These are phyloP conservation scores for Tursiops truncatus DNA, from an alignment of 2,113 vertebrate species.

Conservation along the genomic window DNA sequence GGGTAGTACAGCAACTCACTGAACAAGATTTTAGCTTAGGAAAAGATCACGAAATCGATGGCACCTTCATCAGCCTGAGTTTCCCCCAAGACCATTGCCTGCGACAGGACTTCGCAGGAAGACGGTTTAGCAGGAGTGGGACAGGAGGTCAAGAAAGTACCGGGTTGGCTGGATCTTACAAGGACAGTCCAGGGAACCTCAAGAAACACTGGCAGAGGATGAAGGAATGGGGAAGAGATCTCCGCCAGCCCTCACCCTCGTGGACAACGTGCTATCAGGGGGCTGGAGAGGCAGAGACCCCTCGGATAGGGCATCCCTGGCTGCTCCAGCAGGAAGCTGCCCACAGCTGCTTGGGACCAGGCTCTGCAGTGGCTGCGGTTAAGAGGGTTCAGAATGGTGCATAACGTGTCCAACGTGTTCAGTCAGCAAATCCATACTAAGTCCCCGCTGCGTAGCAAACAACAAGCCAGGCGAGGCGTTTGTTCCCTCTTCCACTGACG, in stretches of 20 bases:
- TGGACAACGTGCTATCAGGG: not conserved
- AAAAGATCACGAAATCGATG: not conserved
- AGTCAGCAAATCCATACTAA: not conserved
- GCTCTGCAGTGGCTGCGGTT: not conserved
- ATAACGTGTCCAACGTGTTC: accelerated
- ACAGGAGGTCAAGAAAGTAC: not conserved
- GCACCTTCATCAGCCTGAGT: not conserved
- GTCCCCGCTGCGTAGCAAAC: not conserved
- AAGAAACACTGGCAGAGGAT: not conserved
- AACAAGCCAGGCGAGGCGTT: not conserved
- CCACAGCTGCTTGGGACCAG: not conserved
- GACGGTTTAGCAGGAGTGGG: not conserved
- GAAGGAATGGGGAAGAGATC: not conserved
- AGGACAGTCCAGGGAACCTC: not conserved
- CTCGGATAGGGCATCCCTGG: not conserved
- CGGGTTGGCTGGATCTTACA: not conserved
- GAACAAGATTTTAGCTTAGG: not conserved
- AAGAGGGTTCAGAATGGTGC: not conserved
- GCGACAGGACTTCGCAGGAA: not conserved
- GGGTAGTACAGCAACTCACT: accelerated
- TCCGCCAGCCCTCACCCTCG: not conserved
- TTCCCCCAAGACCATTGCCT: not conserved
- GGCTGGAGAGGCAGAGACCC: not conserved
- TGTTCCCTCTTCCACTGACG: not conserved
- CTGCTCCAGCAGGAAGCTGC: not conserved